Conservation (phyloP, 1,140 invertebrate species). For the Magallana gigas region DNA sequence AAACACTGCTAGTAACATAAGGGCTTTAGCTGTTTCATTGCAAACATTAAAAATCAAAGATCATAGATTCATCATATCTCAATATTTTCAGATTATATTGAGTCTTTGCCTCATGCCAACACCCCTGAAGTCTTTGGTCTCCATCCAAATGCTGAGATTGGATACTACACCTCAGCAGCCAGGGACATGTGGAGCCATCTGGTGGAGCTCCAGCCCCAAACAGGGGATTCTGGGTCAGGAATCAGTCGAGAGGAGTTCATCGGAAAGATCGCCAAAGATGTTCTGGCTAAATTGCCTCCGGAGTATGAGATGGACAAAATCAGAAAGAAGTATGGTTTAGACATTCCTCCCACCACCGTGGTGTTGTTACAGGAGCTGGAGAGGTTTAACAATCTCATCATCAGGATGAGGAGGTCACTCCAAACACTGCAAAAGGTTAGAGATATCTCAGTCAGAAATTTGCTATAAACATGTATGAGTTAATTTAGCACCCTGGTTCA, state of each 20-base stretch:
- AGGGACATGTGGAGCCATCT: constrained; percentile 91
- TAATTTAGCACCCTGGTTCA: too few species aligned
- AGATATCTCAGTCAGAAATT: too few species aligned
- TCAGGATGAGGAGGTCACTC: constrained; percentile 86
- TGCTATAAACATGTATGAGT: too few species aligned
- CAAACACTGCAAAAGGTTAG: constrained; percentile 86
- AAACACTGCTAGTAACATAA: too few species aligned
- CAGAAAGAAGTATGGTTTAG: constrained; percentile 87
- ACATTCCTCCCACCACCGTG: constrained; percentile 89
- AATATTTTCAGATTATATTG: constrained; percentile 76
- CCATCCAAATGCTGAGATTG: constrained; percentile 80
- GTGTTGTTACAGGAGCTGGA: constrained; percentile 94
- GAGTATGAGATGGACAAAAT: constrained; percentile 89
- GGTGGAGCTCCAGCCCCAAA: constrained; percentile 92
- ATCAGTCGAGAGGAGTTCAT: constrained; percentile 85
- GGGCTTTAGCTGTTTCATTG: too few species aligned
- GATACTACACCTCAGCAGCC: constrained; percentile 88
- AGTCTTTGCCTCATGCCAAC: constrained; percentile 77
- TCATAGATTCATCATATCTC: too few species aligned
- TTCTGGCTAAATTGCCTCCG: constrained; percentile 85
- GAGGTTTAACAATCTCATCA: constrained; percentile 89
- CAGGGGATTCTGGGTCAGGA: constrained; percentile 77
- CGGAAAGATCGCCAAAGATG: constrained; percentile 87
- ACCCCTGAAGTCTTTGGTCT: constrained; percentile 80
- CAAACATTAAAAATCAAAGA: too few species aligned